A percentile compares a stretch with the other conserved stretches of the same genome.
phyloP scores from a whole-genome alignment of 2,888 invertebrate species.

The Dolomedes plantarius region DNA sequence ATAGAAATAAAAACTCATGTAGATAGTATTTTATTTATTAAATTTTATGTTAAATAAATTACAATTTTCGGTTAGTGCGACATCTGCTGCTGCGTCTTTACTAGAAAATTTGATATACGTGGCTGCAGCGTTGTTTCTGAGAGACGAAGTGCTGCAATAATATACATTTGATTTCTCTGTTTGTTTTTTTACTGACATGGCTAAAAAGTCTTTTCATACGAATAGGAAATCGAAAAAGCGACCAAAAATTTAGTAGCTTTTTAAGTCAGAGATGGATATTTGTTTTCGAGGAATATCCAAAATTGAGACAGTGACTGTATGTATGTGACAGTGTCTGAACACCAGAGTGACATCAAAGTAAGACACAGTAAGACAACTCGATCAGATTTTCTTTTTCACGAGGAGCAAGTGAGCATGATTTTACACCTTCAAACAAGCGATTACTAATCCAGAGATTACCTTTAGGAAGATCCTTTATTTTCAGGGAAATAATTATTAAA shows the following conservation, averaged over 20 bases:
- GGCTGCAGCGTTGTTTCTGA: not conserved
- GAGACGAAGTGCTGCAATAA: not conserved
- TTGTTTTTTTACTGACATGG: not conserved
- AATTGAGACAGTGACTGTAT: constrained; percentile 26
- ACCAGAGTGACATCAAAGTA: constrained; percentile 17
- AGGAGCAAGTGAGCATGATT: not conserved
- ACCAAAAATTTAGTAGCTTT: not conserved
- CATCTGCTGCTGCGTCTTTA: not conserved
- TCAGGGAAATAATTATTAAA: constrained; percentile 23
- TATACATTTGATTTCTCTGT: not conserved
- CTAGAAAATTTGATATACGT: not conserved
- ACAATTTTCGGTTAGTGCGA: not conserved
- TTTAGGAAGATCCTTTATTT: constrained; percentile 18
- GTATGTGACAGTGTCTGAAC: constrained; percentile 25
- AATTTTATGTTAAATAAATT: no score
- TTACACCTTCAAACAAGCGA: constrained; percentile 1
- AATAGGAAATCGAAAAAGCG: not conserved
- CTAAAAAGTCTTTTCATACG: not conserved
- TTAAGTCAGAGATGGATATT: constrained; percentile 2
- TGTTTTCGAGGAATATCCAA: not conserved
- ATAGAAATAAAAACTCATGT: no score
- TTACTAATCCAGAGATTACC: not conserved
- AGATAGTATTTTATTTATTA: no score
- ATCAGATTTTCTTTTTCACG: constrained; percentile 15
- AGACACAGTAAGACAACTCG: no score